Conservation (phyloP, 2,113 vertebrate species). For the Clinocottus analis region DNA sequence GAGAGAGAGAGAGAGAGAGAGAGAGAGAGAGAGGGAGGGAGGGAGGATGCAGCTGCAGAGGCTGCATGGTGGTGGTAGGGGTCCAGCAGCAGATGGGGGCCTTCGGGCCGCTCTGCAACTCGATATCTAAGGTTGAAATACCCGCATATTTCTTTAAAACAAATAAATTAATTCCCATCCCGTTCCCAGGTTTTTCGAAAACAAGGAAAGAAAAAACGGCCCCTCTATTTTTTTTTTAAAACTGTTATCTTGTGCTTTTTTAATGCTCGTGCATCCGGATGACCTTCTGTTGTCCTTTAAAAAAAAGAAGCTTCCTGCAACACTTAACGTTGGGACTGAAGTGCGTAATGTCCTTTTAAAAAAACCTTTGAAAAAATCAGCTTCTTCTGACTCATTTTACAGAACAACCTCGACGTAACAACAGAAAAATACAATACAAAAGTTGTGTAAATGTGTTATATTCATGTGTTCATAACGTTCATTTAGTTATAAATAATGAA, state of each 20-base stretch:
- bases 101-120: slow-evolving; percentile 58
- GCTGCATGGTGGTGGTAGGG: slow-evolving; percentile 76
- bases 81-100: slow-evolving; percentile 73
- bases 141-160: slow-evolving; percentile 45
- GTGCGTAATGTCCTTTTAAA: not conserved
- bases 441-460: too few relatives aligned
- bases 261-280: not conserved
- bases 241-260: slow-evolving; percentile 3
- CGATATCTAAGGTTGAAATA: slow-evolving; percentile 69
- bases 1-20: slow-evolving; percentile 17
- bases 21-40: slow-evolving; percentile 11
- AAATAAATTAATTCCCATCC: slow-evolving; percentile 43
- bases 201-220: not conserved
- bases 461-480: too few relatives aligned
- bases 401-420: too few relatives aligned
- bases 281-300: slow-evolving; percentile 3
- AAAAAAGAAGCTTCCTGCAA: not conserved
- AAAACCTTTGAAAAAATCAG: too few relatives aligned
- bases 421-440: too few relatives aligned
- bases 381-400: too few relatives aligned
- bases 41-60: slow-evolving; percentile 81
- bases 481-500: too few relatives aligned
- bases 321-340: not conserved
- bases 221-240: slow-evolving; percentile 20
- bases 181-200: not conserved